Base-by-base conservation (phyloP, 2,797 vertebrate species). In the Scomberomorus guttatus region DNA sequence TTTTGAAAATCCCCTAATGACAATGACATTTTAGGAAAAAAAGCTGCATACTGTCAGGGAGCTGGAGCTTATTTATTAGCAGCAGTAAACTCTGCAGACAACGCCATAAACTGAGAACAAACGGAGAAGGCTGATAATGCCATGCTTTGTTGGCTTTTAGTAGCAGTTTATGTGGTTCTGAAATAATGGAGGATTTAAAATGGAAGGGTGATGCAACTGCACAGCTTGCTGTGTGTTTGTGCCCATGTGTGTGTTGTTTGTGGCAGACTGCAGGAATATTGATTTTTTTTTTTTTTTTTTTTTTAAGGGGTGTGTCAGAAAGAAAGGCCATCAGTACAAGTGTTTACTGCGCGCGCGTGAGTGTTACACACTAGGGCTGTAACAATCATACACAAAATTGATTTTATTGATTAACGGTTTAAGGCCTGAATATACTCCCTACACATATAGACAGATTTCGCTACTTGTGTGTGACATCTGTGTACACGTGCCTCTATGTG, bases 261-360 rank as follows among this genome's bases (percentile, higher is more conserved):
- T 54, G 50, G 70, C 72, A 80, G 77, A 80, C 88, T 89, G 85
- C 84, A 89, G 80, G 66, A 74, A 72, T 85, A 87, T 91, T 81
- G 88, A 91, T 92, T 87, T 32, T 29, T 29, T 29, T 29, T 29
- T 29, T 29, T 29, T 29, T 5, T 29, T 29, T 29, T 29, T 29
- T 29, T 29, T 84, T 52, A 62, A 25, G 22, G 72, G 76, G 63
- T 51, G 82, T 83, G 88, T 87, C 82, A 66, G 57, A 79, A 57
- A 46, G 59, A 61, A 74, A 83, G 24, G 37, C 37, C 18, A 56
- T 78, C 57, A 1, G 61, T 70, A 32, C 52, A 63, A 13, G 44
- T 72, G 50, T 50, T 68, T 51, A 8, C n/a, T 50, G 13, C 52
- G 20, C 64, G 65, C 46, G 22, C 2, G 2, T 64, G 42, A 58